A percentile compares a stretch with the other conserved stretches of the same genome.
phyloP scores from a whole-genome alignment of 2,113 vertebrate species.

The Stigmatopora nigra region DNA sequence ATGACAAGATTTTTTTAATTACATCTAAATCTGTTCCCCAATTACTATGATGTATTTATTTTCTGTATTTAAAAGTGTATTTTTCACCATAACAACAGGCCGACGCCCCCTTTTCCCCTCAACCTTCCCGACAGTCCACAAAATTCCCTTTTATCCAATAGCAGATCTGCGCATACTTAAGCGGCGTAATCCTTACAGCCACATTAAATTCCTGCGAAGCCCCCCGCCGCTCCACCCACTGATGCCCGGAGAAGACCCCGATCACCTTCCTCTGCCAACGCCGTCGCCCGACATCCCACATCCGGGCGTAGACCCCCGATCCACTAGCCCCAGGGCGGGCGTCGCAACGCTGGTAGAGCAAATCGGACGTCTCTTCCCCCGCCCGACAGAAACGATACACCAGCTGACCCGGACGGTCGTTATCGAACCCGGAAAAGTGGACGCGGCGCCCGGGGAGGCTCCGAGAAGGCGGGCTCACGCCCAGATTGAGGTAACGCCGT shows the following conservation, averaged over 20 bases:
- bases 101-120: conserved; percentile 30
- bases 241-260: conserved; percentile 94
- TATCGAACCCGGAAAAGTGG: conserved; percentile 95
- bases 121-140: conserved; percentile 88
- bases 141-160: conserved; percentile 99
- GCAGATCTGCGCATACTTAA: conserved; percentile 98
- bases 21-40: too few relatives aligned
- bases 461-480: conserved; percentile 80
- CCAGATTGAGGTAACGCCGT: conserved; percentile 91
- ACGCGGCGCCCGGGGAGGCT: conserved; percentile 83
- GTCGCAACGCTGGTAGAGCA: conserved; percentile 92
- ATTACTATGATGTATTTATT: too few relatives aligned
- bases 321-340: conserved; percentile 94
- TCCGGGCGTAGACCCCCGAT: conserved; percentile 89
- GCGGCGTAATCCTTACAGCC: conserved; percentile 90
- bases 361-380: conserved; percentile 86
- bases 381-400: conserved; percentile 93
- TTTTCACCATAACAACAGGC: too few relatives aligned
- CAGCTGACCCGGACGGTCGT: conserved; percentile 82
- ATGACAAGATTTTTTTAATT: too few relatives aligned
- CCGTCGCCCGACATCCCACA: conserved; percentile 82
- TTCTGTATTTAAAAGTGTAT: not conserved
- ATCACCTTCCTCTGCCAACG: conserved; percentile 95
- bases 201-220: conserved; percentile 91
- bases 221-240: conserved; percentile 91